Evolutionary conservation across 1,140 invertebrate species (phyloP).

Genomic region (Neelides sp.): DNA sequence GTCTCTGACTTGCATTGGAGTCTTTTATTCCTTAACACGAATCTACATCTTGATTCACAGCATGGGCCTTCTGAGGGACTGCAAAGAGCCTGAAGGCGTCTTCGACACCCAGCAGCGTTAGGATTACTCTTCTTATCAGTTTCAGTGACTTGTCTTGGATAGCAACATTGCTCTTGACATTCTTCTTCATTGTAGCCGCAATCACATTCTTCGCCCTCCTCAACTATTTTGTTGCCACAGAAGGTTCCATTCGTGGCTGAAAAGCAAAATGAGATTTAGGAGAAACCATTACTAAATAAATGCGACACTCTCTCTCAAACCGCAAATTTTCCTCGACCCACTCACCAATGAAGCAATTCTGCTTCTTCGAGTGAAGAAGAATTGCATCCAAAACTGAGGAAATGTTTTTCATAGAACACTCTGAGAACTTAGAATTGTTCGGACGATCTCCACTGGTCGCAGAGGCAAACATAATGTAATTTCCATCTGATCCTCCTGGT

Average conservation of each 20-base stretch:
- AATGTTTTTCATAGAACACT: slow-evolving; percentile 88
- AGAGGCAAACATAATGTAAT: slow-evolving; percentile 95
- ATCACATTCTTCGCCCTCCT: slow-evolving; percentile 89
- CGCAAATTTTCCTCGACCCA: too few species aligned
- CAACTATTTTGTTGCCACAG: slow-evolving; percentile 98
- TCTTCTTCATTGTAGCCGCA: slow-evolving; percentile 92
- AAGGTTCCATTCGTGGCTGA: slow-evolving; percentile 79
- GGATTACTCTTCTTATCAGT: slow-evolving; percentile 54
- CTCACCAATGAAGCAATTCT: slow-evolving; percentile 80
- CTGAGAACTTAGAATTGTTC: slow-evolving; percentile 91
- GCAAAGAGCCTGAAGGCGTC: slow-evolving; percentile 42
- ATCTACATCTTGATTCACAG: slow-evolving; percentile 71
- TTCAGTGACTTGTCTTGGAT: slow-evolving; percentile 63
- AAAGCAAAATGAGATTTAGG: slow-evolving; percentile 12
- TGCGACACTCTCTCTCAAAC: too few species aligned
- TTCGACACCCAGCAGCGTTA: slow-evolving; percentile 61
- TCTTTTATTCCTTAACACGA: slow-evolving; percentile 45
- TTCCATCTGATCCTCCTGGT: slow-evolving; percentile 82
- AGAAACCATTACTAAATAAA: too few species aligned
- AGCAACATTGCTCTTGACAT: slow-evolving; percentile 87
- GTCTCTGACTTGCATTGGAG: slow-evolving; percentile 61
- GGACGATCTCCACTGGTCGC: slow-evolving; percentile 90
- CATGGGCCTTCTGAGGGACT: slow-evolving; percentile 95
- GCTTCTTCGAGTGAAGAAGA: slow-evolving; percentile 72
- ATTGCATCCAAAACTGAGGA: slow-evolving; percentile 79